Conservation (phyloP, 2,888 invertebrate genomes). For the Ochlodes sylvanus region DNA sequence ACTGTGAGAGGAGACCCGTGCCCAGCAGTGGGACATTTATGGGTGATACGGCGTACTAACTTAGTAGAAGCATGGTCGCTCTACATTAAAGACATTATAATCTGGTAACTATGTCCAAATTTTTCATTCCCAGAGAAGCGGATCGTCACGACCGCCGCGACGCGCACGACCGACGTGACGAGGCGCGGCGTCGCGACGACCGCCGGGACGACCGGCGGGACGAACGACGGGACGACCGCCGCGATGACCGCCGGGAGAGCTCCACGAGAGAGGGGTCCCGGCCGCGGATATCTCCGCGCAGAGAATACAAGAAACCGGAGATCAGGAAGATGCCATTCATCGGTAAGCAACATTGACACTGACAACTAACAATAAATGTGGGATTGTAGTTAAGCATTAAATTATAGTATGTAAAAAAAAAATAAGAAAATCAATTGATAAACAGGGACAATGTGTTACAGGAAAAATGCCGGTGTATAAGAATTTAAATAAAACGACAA, state of each 20-base stretch:
- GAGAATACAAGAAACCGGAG: constrained; percentile 70
- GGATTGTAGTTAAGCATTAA: no score
- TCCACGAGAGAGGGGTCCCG: constrained; percentile 9
- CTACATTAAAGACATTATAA: no score
- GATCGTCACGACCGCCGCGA: constrained; percentile 38
- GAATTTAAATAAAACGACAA: constrained; percentile 62
- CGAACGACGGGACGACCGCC: constrained; percentile 42
- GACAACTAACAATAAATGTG: background rate
- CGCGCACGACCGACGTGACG: constrained; percentile 33
- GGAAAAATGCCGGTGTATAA: constrained; percentile 92
- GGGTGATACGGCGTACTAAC: no score
- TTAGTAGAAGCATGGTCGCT: no score
- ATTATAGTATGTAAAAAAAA: no score
- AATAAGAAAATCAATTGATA: no score
- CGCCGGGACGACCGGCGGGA: constrained; percentile 42
- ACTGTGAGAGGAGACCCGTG: no score
- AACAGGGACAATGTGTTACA: constrained; percentile 45
- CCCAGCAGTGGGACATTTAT: no score
- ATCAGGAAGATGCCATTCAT: constrained; percentile 93
- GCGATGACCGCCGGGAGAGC: constrained; percentile 36
- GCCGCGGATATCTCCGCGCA: no score
- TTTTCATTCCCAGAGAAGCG: constrained; percentile 33
- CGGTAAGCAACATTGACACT: constrained; percentile 65
- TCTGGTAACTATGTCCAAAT: no score
- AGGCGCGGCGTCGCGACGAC: constrained; percentile 36